Base-by-base conservation (phyloP, 2,113 vertebrate genomes). In the Pyxicephalus adspersus region DNA sequence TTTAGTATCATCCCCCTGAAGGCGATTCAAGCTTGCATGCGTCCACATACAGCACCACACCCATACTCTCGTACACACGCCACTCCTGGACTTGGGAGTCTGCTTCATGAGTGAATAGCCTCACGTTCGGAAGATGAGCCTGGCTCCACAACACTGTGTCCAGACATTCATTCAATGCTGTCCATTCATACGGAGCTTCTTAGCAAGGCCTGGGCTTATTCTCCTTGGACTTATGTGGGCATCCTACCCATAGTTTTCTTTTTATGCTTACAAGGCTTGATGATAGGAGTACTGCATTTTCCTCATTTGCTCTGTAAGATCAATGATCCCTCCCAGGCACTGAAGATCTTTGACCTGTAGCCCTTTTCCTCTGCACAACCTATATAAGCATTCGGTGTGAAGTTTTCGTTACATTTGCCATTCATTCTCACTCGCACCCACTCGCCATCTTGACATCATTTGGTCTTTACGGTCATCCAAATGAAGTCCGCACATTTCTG, bases 361-460 rank as follows among this genome's bases (percentile, higher is more conserved):
- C 93, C 94, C 92, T 91, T 91, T 93, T 94, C 88, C 93, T 94
- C 92, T 91, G 91, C 95, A 94, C 95, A 94, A 95, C 95, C 96
- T 96, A 96, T 93, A 92, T 90, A 97, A 96, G 92, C 94, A 95
- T 95, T 95, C 93, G 90, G 94, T 94, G 95, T 96, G 90, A 95
- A 96, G 96, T 96, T 95, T 94, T 96, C 96, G 76, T 92, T 92
- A 95, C 96, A 95, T 94, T 96, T 95, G 95, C 96, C 98, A 99
- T 96, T 98, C 98, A 98, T 92, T 98, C 97, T 95, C 97, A 98
- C 94, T 98, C 96, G 95, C 97, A 99, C 94, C 97, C 97, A 99
- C 96, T 98, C 97, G 95, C 96, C 96, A 96, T 92, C 97, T 93
- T 93, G 95, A 98, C 95, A 95, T 96, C 96, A 97, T 96, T 96